phyloP scores from a whole-genome alignment of 2,888 invertebrate genomes.

The Caenorhabditis uteleia region DNA sequence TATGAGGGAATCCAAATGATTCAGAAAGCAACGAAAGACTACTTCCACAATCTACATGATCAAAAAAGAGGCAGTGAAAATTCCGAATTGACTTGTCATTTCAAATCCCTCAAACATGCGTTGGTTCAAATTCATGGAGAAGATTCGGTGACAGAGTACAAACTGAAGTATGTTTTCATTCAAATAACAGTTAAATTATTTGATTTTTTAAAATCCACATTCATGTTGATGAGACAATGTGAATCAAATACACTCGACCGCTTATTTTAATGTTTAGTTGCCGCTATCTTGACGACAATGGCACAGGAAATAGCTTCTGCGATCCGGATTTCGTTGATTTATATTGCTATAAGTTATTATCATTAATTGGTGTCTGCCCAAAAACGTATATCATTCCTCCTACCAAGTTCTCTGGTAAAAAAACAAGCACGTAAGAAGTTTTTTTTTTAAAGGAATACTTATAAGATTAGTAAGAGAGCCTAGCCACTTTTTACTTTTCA shows the following conservation, averaged over 20 bases:
- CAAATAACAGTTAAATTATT: too few relatives aligned
- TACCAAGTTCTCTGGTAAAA: conserved; percentile 8
- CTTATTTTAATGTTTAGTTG: conserved; percentile 32
- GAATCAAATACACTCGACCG: too few relatives aligned
- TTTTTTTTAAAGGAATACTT: too few relatives aligned
- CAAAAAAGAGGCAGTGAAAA: conserved; percentile 21
- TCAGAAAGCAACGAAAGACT: conserved; percentile 20
- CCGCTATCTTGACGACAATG: conserved; percentile 17
- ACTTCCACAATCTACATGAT: conserved; percentile 27
- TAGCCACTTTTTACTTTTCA: too few relatives aligned
- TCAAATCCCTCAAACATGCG: conserved; percentile 21
- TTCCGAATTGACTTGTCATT: conserved; percentile 18
- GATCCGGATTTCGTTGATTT: conserved; percentile 27
- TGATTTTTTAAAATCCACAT: too few relatives aligned
- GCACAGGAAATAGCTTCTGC: conserved; percentile 6
- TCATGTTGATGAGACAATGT: too few relatives aligned
- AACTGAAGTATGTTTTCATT: conserved; percentile 36
- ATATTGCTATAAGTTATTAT: conserved; percentile 22
- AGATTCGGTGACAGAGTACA: conserved; percentile 14
- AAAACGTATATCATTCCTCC: conserved; percentile 20
- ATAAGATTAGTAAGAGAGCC: too few relatives aligned
- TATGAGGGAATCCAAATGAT: conserved; percentile 18
- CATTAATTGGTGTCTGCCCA: conserved; percentile 19
- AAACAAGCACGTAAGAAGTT: conserved; percentile 32
- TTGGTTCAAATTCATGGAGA: conserved; percentile 29